A percentile compares a stretch with the other conserved stretches of the same genome.
phyloP scores from a whole-genome alignment of 2,888 invertebrate species.

The Trissolcus brochymenae region DNA sequence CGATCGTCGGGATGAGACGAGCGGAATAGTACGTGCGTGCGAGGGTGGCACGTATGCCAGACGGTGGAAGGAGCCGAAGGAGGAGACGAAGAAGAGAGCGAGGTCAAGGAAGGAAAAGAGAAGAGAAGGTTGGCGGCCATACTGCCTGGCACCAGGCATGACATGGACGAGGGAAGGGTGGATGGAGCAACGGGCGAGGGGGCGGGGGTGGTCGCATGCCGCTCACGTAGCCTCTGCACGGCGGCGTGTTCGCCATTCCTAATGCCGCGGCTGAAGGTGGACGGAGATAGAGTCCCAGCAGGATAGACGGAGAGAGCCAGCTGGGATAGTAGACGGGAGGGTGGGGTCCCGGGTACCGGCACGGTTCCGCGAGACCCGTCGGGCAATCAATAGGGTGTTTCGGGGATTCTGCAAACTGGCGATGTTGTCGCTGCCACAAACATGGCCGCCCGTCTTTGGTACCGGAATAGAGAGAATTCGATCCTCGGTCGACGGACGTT shows the following conservation, averaged over 20 bases:
- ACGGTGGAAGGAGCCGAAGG: conserved; percentile 58
- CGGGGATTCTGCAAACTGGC: conserved; percentile 74
- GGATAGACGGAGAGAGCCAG: conserved; percentile 59
- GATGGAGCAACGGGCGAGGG: conserved; percentile 62
- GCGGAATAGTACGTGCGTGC: conserved; percentile 54
- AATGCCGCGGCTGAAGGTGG: conserved; percentile 75
- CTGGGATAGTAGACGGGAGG: conserved; percentile 59
- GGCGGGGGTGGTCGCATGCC: conserved; percentile 76
- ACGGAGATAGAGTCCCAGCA: conserved; percentile 60
- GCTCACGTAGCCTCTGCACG: conserved; percentile 80
- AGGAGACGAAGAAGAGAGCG: conserved; percentile 61
- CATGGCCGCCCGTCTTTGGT: conserved; percentile 73
- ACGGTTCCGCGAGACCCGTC: conserved; percentile 68
- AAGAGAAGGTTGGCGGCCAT: conserved; percentile 73
- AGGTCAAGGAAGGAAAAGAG: conserved; percentile 64
- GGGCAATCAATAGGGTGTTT: conserved; percentile 80
- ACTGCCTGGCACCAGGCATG: conserved; percentile 71
- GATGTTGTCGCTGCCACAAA: conserved; percentile 74
- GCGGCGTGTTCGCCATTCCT: conserved; percentile 81
- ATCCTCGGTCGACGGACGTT: background rate
- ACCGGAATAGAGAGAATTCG: conserved; percentile 39
- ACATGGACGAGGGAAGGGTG: conserved; percentile 65
- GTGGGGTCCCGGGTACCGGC: conserved; percentile 69
- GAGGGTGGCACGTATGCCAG: conserved; percentile 61
- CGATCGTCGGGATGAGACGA: conserved; percentile 28